Evolutionary conservation across 2,888 invertebrate species (phyloP), one percentile per base, ranked within the genome.

Genomic region (Rotaria magnacalcarata): DNA sequence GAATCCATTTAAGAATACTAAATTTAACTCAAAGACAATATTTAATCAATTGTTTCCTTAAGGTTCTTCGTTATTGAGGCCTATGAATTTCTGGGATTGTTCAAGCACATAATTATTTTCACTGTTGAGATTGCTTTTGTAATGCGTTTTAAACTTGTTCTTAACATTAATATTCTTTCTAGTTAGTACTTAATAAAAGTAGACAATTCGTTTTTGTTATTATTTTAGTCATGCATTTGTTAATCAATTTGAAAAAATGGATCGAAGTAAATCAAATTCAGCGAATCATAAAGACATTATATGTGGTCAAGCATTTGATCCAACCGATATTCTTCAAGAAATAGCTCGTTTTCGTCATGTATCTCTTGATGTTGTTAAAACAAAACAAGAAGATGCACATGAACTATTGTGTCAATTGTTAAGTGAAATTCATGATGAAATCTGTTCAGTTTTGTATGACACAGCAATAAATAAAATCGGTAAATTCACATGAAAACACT

Each of bases 401-500:
- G 97, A 98, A 91, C 97, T 97, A 92, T 93, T 97, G 3, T 95
- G 96, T 14, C 96, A 95, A 90, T 93, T 97, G 87, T 93, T 98
- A 47, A 97, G 97, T 92, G 95, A 95, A 50, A 93, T 97, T 86
- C 96, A 97, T 90, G 97, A 97, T 91, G 97, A 98, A 92, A 96
- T 97, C 96, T 93, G 80, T 80, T 47, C 43, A 14, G 11, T 80
- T 24, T 84, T 50, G 54, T 74, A 58, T 34, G 24, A 84, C 16
- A 56, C 58, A 87, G 10, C 84, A 19, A 67, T 16, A 27, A 67
- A 16, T 41, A 67, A 67, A 34, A 19, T 5, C 74, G 87, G 56
- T 87, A 27, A 52, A 84, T 80, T 43, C 34, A 52, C 50, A 60
- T 84, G 52, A n/a, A 60, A 14, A 47, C 14, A 41, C n/a, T 86